Evolutionary conservation across 2,888 invertebrate species (phyloP), one percentile per base, ranked within the genome.

Genomic region (Spisula subtruncata): DNA sequence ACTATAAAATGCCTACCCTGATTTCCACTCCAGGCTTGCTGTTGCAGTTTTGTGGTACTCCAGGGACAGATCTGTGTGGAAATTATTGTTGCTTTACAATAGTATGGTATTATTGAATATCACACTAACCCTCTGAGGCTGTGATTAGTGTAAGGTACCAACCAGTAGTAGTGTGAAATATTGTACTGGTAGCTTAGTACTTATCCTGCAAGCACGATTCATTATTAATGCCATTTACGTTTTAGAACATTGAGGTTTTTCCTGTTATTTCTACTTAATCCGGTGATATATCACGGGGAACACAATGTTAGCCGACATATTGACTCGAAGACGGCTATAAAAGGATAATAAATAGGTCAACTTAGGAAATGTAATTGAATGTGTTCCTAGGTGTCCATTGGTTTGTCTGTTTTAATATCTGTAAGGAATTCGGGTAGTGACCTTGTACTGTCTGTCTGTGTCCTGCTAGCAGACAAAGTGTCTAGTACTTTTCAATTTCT

Each of bases 171-270:
- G 32, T 32, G 71, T 18, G 75, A 75, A 32, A 75, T 35, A 75
- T 32, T 75, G 16, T 35, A 14, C 35, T 25, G 10, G 10, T 12
- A 66, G 56, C 56, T 41, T 5, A 16, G 51, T 51, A 16, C 20
- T 60, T 60, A 6, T 60, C 60, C 18, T 32, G 18, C 14, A 35
- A 18, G 12, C 18, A 35, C 32, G 29, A 75, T 32, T 75, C 75
- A 75, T 75, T 75, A 32, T 75, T 75, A 75, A 75, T 75, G 75
- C 75, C 35, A 35, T 75, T 32, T 75, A 66, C 60, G 60, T 32
- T 75, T 75, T 75, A 18, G 75, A 75, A 75, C 18, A 32, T 35
- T 25, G 75, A 75, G 75, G 10, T 75, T 75, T n/a, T 75, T 75
- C 29, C 35, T 35, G 75, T 75, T 29, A 35, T 75, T 75, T 75